Evolutionary conservation across 1,140 invertebrate species (phyloP), one percentile per base, ranked within the genome.

Genomic region (Chelonus insularis): DNA sequence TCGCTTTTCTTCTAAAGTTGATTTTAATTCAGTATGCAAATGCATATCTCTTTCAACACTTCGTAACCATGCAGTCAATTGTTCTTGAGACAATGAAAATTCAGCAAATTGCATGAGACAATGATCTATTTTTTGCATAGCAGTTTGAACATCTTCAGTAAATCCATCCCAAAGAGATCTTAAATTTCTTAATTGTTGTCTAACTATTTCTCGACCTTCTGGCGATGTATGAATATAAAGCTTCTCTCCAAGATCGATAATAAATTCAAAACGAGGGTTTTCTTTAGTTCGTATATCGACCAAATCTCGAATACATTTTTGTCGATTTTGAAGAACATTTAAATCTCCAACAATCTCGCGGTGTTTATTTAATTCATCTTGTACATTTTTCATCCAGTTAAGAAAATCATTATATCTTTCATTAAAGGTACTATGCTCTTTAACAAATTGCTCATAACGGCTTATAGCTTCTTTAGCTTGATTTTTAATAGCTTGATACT

Each of bases 11-110:
- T 96, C 95, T 16, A 98, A 78, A 0, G 94, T 93, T 0, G 90
- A 88, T 77, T 96, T 96, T 1, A 94, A 81, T 77, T 97, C 93
- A 0, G 91, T 95, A 69, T 96, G 93, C 64, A 91, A 87, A 68
- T 94, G 91, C 89, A 98, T 94, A 1, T 93, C 91, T 66, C 89
- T 86, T 76, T 97, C 94, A 6, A 96, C 92, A 72, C 96, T 93
- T 70, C 90, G 88, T 1, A 97, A 75, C 95, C 95, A 98, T 73
- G 93, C 91, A 0, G 92, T 95, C 11, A 97, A 77, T 75, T 96
- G 92, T 73, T 97, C 95, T 83, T 97, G 90, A 21, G 91, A 88
- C 61, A 91, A 75, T 39, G 89, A 89, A 74, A 96, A 93, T 67
- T 95, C 92, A n/a, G 90, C 90, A 68, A 96, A 94, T 71, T 95